phyloP scores from a whole-genome alignment of 1,140 invertebrate species.

The Bombus haemorrhoidalis region DNA sequence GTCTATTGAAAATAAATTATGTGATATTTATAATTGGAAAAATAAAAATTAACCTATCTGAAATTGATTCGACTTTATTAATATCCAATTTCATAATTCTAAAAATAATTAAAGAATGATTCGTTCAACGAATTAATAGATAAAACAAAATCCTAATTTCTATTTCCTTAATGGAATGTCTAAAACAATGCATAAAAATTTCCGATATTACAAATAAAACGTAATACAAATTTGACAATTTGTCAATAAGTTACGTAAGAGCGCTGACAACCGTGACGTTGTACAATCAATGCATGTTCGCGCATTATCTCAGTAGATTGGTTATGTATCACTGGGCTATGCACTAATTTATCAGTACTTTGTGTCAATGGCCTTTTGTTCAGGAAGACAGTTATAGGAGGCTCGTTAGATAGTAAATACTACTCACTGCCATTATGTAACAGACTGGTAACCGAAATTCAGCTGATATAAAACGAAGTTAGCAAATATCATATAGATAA shows the following conservation, averaged over 20 bases:
- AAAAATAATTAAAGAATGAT: no score
- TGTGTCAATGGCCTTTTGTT: slow-evolving; percentile 31
- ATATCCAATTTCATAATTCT: no score
- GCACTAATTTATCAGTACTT: slow-evolving; percentile 6
- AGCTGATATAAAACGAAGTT: background rate
- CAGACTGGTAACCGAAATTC: no score
- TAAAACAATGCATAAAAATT: no score
- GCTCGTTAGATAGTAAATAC: slow-evolving; percentile 12
- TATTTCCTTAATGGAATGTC: no score
- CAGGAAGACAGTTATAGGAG: slow-evolving; percentile 14
- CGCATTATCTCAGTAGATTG: slow-evolving; percentile 28
- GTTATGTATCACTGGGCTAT: slow-evolving; percentile 23
- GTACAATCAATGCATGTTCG: background rate
- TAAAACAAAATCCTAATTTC: no score
- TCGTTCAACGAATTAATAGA: no score
- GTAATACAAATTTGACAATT: no score
- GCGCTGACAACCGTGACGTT: background rate
- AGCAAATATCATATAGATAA: background rate
- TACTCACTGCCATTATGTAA: background rate
- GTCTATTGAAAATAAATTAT: no score
- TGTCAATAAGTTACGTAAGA: background rate
- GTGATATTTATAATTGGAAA: background rate
- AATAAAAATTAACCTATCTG: background rate
- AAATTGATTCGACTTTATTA: background rate
- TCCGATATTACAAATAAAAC: no score